Evolutionary conservation across 1,140 invertebrate genomes (phyloP).

Genomic region (Drosophila pallidifrons): DNA sequence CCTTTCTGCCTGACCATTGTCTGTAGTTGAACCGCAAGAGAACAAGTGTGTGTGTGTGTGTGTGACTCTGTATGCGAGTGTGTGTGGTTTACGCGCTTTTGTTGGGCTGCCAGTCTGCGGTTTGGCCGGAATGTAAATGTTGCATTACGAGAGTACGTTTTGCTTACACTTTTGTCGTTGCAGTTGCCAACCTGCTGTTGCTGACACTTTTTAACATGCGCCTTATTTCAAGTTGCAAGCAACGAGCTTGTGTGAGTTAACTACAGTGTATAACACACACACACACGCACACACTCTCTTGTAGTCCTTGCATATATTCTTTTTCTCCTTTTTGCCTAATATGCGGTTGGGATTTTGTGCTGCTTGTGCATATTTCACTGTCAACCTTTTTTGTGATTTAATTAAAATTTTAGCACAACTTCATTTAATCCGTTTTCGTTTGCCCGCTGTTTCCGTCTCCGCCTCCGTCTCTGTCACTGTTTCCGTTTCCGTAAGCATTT

Average conservation of each 20-base stretch:
- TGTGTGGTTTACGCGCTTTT: slow-evolving; percentile 41
- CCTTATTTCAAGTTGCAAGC: slow-evolving; percentile 31
- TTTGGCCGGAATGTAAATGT: slow-evolving; percentile 73
- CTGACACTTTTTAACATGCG: slow-evolving; percentile 37
- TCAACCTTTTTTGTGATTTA: slow-evolving; percentile 62
- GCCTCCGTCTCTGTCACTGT: neutral
- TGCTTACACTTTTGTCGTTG: slow-evolving; percentile 50
- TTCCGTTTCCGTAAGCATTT: slow-evolving; percentile 30
- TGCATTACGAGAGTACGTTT: slow-evolving; percentile 53
- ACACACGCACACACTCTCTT: neutral
- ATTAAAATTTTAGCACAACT: slow-evolving; percentile 59
- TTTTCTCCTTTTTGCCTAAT: slow-evolving; percentile 49
- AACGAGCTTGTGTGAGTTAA: slow-evolving; percentile 10
- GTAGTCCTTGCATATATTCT: slow-evolving; percentile 6
- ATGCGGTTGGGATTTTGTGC: slow-evolving; percentile 49
- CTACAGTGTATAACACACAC: neutral
- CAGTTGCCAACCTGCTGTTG: slow-evolving; percentile 26
- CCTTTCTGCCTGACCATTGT: slow-evolving; percentile 41
- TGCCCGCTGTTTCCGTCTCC: slow-evolving; percentile 3
- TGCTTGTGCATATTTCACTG: slow-evolving; percentile 57
- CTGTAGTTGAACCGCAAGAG: slow-evolving; percentile 75
- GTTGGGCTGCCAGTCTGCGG: slow-evolving; percentile 53
- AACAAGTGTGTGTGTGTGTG: slow-evolving; percentile 46
- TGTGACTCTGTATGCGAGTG: neutral
- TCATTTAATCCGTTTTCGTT: slow-evolving; percentile 45